phyloP scores from a whole-genome alignment of 2,113 vertebrate genomes.

The Crotalus helleri region DNA sequence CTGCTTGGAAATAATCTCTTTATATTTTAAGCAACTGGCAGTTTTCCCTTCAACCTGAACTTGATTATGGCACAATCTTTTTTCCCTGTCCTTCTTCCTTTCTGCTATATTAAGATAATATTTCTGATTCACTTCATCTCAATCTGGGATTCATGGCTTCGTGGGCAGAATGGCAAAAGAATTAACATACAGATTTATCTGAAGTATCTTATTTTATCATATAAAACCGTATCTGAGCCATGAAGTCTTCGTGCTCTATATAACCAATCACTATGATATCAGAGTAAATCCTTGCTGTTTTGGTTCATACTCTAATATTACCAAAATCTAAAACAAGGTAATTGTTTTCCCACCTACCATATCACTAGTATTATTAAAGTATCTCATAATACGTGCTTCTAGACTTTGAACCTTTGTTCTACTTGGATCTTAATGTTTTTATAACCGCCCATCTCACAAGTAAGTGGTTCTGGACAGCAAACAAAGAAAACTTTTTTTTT shows the following conservation, averaged over 20 bases:
- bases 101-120: constrained; percentile 17
- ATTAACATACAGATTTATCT: constrained; percentile 16
- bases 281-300: background rate
- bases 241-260: background rate
- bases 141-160: background rate
- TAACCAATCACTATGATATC: background rate
- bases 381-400: background rate
- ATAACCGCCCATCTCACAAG: background rate
- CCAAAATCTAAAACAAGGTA: background rate
- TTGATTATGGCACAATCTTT: constrained; percentile 23
- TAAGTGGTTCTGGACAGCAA: no score
- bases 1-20: background rate
- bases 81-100: background rate
- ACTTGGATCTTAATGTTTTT: background rate
- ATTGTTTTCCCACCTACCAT: background rate
- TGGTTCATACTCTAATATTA: background rate
- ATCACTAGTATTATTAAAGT: background rate
- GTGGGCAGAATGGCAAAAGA: constrained; percentile 2
- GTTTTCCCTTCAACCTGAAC: background rate
- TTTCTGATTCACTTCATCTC: constrained; percentile 13
- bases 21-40: background rate
- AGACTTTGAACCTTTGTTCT: background rate
- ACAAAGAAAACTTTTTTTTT: no score
- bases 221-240: background rate
- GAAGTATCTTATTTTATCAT: background rate